Base-by-base conservation (phyloP, 2,797 vertebrate genomes). In the Setipinna tenuifilis region DNA sequence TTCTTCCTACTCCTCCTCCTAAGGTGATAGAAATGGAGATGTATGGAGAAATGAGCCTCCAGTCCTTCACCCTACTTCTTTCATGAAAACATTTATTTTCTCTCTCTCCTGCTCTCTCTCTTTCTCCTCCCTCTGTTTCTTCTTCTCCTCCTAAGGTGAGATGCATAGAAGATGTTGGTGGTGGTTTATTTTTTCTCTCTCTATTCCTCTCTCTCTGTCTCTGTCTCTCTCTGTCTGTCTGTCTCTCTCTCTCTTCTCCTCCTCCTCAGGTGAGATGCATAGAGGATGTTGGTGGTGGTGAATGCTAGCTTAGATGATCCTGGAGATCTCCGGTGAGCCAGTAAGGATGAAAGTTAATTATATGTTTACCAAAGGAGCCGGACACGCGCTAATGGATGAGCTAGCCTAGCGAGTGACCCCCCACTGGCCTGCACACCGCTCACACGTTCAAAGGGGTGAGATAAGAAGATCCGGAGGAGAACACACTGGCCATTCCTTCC, bases 231-330 rank as follows among this genome's bases (percentile, higher is more conserved):
- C 35, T 41, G 35, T 41, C 35, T 41, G 2, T 41, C 35, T 41
- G 2, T 41, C 35, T 2, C 35, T 41, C 35, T 41, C 35, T 41
- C 35, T 35, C 12, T 71, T 71, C 28, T 6, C 2, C 65, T 23
- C 25, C 61, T 31, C 12, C 11, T 35, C 28, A 14, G 17, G 11
- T 0, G 12, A 25, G 88, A 91, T 82, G 92, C 93, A 93, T 93
- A 94, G 93, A 94, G 94, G 68, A 85, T 94, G 92, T 94, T 93
- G 94, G 91, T 88, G 21, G 89, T 90, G 92, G 89, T n/a, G n/a
- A n/a, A 91, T 94, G 93, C 94, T 94, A 91, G 94, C 94, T 90
- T 94, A 95, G 94, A 93, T 95, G 93, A 95, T 94, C 91, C 93
- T 91, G 25, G 91, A 85, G 83, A 83, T 86, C 84, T 81, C 81